Evolutionary conservation across 92 coral and sea anemone genomes (phyloP), one percentile per base, ranked within the genome.

Genomic region (Muricea muricata): DNA sequence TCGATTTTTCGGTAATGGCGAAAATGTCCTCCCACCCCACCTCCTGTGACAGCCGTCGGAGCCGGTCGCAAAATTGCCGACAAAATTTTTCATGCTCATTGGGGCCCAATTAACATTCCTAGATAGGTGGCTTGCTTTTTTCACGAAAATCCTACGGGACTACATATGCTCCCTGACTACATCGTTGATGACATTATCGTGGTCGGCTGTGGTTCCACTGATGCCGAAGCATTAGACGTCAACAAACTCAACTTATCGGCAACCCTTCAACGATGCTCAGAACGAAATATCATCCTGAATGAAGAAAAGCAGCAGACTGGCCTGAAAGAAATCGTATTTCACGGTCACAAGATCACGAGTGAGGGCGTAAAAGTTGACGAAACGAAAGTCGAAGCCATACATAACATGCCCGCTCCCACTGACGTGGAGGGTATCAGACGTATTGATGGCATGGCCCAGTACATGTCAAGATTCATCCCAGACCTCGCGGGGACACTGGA

Each of bases 371-470:
- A 84, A 65, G 78, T 24, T 28, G 92, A 89, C 81, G 45, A 67
- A 11, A 7, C 30, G 40, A 85, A 91, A 40, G 85, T 91, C 1
- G 63, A 84, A 40, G 91, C 90, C 29, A 81, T 87, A 14, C 61
- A 9, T 32, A 80, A 60, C 78, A 88, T 91, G 90, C 88, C 94
- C 7, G 88, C 80, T 15, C 91, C 92, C 26, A 54, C 85, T 17
- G 90, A 81, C 71, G 90, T 80, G 14, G 30, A 85, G 13, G 91
- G 83, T 42, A 89, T 75, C 6, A 80, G 31, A 65, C 41, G 94
- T 39, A 88, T 88, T 25, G 75, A 90, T 78, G 90, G 94, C 68
- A 88, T 91, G 91, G 67, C 60, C 9, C 84, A 85, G 71, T 88
- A 81, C 74, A 48, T 91, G 87, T 34, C 88, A 21, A 80, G 57